Evolutionary conservation across 2,113 vertebrate species (phyloP).

Genomic region (Cyphomyrus plagiostoma): DNA sequence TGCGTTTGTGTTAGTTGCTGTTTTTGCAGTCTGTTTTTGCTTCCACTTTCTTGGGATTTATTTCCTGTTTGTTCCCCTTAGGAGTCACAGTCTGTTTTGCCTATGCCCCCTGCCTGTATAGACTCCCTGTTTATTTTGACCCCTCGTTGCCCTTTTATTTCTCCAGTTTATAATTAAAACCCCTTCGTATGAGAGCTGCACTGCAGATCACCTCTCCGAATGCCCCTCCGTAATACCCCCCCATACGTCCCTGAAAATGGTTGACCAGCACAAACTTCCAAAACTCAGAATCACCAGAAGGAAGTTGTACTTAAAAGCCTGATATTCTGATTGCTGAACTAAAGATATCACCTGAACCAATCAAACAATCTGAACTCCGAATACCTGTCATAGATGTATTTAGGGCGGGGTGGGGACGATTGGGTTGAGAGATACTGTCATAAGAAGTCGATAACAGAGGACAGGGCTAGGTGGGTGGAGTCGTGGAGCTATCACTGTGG

Average conservation of each 20-base stretch:
- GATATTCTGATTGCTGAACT: neutral
- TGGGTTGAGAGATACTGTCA: neutral
- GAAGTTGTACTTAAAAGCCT: neutral
- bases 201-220: neutral
- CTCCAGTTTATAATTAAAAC: neutral
- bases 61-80: neutral
- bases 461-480: neutral
- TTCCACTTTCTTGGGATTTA: neutral
- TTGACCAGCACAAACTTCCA: neutral
- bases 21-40: neutral
- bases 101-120: neutral
- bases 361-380: neutral
- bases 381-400: neutral
- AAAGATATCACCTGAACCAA: neutral
- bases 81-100: neutral
- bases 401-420: neutral
- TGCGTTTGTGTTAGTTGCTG: neutral
- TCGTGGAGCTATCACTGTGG: neutral
- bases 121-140: neutral
- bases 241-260: neutral
- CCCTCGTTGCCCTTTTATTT: neutral
- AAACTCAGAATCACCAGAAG: neutral
- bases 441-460: neutral
- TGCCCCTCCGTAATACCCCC: neutral
- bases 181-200: neutral